phyloP scores from a whole-genome alignment of 2,797 vertebrate species.

The Spinus olivaceus region DNA sequence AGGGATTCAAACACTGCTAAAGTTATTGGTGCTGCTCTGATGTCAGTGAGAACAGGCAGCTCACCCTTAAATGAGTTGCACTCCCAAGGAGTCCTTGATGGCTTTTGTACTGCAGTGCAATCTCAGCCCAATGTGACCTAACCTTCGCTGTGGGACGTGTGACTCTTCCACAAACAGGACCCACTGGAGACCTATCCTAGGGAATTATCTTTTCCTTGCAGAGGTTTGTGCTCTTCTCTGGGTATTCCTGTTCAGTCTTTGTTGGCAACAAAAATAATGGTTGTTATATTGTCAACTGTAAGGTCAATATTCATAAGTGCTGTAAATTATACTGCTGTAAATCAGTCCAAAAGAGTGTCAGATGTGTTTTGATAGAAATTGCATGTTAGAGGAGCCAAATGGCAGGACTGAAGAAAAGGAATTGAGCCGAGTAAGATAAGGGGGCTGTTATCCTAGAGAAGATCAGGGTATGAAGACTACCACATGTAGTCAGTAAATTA shows the following conservation, averaged over 20 bases:
- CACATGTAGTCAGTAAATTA: neutral
- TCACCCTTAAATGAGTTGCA: neutral
- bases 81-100: neutral
- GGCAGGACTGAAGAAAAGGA: neutral
- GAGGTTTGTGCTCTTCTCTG: neutral
- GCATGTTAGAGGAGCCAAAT: neutral
- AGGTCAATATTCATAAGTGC: constrained; percentile 2
- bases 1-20: neutral
- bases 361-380: neutral
- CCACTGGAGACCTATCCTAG: neutral
- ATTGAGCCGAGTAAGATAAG: neutral
- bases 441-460: neutral
- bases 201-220: neutral
- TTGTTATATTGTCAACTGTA: neutral
- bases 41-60: neutral
- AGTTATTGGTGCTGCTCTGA: neutral
- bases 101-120: neutral
- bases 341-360: neutral
- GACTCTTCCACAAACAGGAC: neutral
- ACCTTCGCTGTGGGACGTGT: accelerated
- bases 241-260: neutral
- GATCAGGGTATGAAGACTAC: neutral
- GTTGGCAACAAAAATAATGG: neutral
- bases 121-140: neutral
- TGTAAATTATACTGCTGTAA: constrained; percentile 13